These are phyloP conservation scores for Bombyx mandarina DNA, from an alignment of 1,140 invertebrate species.

Conservation along the genomic window DNA sequence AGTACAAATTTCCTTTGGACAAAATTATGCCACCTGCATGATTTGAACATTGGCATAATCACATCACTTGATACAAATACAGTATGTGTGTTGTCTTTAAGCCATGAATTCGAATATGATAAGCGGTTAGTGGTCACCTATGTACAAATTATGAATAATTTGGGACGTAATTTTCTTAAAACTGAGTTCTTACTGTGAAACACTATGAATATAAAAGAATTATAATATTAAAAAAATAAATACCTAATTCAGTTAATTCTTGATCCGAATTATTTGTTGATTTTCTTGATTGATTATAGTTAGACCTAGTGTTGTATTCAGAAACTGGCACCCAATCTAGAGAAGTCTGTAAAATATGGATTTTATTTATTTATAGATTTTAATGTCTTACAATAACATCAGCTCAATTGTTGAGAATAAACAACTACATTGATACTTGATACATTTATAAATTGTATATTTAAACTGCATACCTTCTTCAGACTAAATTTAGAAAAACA, in stretches of 20 bases:
- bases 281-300: slow-evolving; percentile 62
- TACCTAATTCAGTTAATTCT: slow-evolving; percentile 57
- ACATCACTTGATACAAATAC: too few species aligned
- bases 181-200: too few species aligned
- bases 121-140: too few species aligned
- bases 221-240: slow-evolving; percentile 14
- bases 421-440: too few species aligned
- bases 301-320: slow-evolving; percentile 62
- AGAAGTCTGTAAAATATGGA: slow-evolving; percentile 55
- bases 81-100: too few species aligned
- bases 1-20: too few species aligned
- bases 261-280: slow-evolving; percentile 65
- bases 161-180: too few species aligned
- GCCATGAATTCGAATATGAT: too few species aligned
- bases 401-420: too few species aligned
- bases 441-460: neutral
- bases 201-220: neutral
- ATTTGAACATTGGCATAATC: too few species aligned
- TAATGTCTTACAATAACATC: neutral
- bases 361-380: neutral
- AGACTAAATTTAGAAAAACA: slow-evolving; percentile 59
- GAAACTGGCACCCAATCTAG: slow-evolving; percentile 69
- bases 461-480: slow-evolving; percentile 45
- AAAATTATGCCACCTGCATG: too few species aligned
- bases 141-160: too few species aligned